Percentiles rank a stretch among this genome's conserved stretches.
Evolutionary conservation across 2,797 vertebrate genomes (phyloP).

Genomic region (Macropus fuliginosus): DNA sequence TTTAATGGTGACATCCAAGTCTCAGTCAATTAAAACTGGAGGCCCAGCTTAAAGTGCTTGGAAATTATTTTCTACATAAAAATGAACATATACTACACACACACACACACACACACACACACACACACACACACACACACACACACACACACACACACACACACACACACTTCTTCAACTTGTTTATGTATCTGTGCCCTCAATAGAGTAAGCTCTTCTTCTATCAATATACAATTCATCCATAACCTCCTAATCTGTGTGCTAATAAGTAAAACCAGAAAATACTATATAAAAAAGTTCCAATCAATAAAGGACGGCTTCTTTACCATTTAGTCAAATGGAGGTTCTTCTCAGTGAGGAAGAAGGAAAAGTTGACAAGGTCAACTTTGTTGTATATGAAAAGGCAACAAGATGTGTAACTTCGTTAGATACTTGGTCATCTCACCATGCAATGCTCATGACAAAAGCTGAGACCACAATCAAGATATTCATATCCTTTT

Average conservation of each 20-base stretch:
- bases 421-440: not conserved
- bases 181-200: not conserved
- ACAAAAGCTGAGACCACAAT: not conserved
- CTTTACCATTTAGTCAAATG: not conserved
- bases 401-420: not conserved
- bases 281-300: not conserved
- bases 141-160: no score
- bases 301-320: not conserved
- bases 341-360: not conserved
- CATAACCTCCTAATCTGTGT: not conserved
- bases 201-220: not conserved
- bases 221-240: not conserved
- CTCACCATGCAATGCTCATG: not conserved
- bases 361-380: not conserved
- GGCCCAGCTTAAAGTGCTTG: not conserved
- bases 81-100: not conserved
- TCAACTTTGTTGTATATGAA: not conserved
- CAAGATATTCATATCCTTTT: not conserved
- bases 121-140: no score
- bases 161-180: not conserved
- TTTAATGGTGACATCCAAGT: not conserved
- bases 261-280: not conserved
- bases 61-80: slow-evolving; percentile 6
- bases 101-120: no score
- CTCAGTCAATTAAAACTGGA: slow-evolving; percentile 23